These are phyloP conservation scores for Caracal caracal DNA, from an alignment of 2,113 vertebrate species.

Conservation along the genomic window DNA sequence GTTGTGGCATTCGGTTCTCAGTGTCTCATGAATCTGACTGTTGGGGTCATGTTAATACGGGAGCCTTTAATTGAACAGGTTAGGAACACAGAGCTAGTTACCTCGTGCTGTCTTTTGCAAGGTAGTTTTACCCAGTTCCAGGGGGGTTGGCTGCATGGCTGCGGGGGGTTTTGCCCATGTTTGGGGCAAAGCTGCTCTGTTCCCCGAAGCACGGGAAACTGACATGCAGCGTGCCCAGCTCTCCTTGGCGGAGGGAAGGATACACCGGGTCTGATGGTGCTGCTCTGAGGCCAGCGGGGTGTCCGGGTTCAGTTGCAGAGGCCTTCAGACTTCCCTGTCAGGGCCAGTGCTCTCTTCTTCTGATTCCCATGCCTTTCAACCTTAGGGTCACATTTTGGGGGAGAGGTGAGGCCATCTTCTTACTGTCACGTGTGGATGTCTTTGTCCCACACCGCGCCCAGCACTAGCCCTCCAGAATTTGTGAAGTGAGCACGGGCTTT, in stretches of 20 bases:
- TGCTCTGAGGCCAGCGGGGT: neutral
- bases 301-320: neutral
- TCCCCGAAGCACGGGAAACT: neutral
- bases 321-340: neutral
- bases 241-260: neutral
- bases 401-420: neutral
- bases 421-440: neutral
- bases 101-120: conserved; percentile 62
- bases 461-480: neutral
- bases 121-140: conserved; percentile 52
- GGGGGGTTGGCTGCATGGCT: conserved; percentile 35
- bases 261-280: neutral
- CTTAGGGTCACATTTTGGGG: neutral
- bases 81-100: conserved; percentile 65
- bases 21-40: conserved; percentile 81
- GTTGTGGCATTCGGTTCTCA: conserved; percentile 72
- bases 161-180: conserved; percentile 44
- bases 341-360: neutral
- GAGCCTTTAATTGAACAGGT: conserved; percentile 84
- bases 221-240: accelerated
- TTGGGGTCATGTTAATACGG: conserved; percentile 79
- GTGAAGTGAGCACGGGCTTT: neutral
- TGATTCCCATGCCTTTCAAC: neutral
- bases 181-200: conserved; percentile 48
- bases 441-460: neutral